Evolutionary conservation across 53 echinoderm and acorn worm species (phyloP), one percentile per base, ranked within the genome.

Genomic region (Holothuria scabra): DNA sequence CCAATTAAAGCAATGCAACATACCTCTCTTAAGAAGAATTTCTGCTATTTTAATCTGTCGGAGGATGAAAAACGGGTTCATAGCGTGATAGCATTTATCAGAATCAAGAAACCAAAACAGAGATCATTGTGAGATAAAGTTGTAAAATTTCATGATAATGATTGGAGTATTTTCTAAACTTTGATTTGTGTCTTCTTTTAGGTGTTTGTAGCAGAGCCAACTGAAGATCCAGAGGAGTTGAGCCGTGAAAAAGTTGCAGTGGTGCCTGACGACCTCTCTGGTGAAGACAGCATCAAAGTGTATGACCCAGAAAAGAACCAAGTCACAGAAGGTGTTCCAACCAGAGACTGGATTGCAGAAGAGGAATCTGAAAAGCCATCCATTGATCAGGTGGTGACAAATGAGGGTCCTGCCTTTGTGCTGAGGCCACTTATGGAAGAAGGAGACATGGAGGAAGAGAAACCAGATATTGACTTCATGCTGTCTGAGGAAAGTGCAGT

Each of bases 321-420:
- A 55, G 62, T 92, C 56, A 88, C 90, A 88, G 80, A 60, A 25
- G 92, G 76, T 58, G 76, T 76, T 22, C 76, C 76, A 76, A 76
- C 76, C 87, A 41, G 56, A 21, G 76, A 76, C 26, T 76, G 76
- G 76, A 55, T 76, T 57, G 56, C 16, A 23, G 55, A 74, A 13
- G 44, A 38, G 1, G 7, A 8, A 13, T 28, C 28, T 26, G 64
- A 64, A 25, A 64, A 30, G 1, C 64, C 63, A 29, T 0, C 2
- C 41, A 41, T n/a, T n/a, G n/a, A n/a, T n/a, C n/a, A n/a, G n/a
- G n/a, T n/a, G n/a, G 80, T 90, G 0, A 95, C 95, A 72, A 75
- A 92, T 55, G 61, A 86, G 23, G 95, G 95, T 65, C 92, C 88
- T 68, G 95, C 92, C 13, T 95, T 85, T 49, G 72, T 88, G 25